Evolutionary conservation across 2,888 invertebrate species (phyloP), one percentile per base, ranked within the genome.

Genomic region (Noctua comes): DNA sequence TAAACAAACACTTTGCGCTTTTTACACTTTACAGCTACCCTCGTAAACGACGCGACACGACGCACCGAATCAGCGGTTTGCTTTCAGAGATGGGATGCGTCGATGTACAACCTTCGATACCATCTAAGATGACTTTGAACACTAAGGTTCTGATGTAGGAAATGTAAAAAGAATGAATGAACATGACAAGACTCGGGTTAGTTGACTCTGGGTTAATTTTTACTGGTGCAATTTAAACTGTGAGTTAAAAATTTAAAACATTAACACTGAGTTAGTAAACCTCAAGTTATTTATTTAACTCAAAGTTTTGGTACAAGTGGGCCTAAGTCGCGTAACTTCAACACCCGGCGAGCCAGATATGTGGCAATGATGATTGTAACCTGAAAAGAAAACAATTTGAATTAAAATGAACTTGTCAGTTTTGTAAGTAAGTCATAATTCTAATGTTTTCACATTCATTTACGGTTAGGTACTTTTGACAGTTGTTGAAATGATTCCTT

Each of bases 1-100:
- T 96, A 96, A 96, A 96, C 95, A 96, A 96, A 95, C 95, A 93
- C 94, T 96, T 96, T 94, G 94, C 94, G 93, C 94, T 95, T 96
- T 95, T 95, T 96, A 95, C 95, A 95, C 90, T 95, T 95, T 94
- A 95, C 95, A 96, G 95, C 95, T 93, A 93, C 94, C 94, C 93
- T 94, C 96, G 95, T 96, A 96, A 96, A 96, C 93, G 94, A 90
- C 93, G 93, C 93, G 91, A 94, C 95, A 94, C 92, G 94, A 92
- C 92, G 89, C 92, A 92, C 94, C 93, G 94, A 94, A 93, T 96
- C 96, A 96, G 96, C 96, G 94, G 90, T 94, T 95, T 92, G 90
- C 80, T 74, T 64, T 46, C 90, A 94, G 93, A 87, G 94, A 85
- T 89, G 94, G 83, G 73, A 73, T 72, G 16, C 24, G 51, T 73